These are phyloP conservation scores for Nannobrachium achirus DNA, from an alignment of 2,113 vertebrate species.

Conservation along the genomic window DNA sequence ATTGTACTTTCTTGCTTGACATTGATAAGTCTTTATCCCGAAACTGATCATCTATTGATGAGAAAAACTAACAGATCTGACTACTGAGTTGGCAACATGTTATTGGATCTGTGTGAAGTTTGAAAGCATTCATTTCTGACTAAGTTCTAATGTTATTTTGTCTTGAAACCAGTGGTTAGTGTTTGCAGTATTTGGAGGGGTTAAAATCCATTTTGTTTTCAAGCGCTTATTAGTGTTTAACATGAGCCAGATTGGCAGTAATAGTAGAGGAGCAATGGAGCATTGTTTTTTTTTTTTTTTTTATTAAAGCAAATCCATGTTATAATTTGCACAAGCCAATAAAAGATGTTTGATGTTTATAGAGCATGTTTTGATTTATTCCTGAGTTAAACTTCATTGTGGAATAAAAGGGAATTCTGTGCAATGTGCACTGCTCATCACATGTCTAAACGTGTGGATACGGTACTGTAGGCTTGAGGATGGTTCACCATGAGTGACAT, in stretches of 20 bases:
- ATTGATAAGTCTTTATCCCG: constrained; percentile 77
- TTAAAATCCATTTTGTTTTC: too few relatives aligned
- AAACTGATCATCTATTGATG: constrained; percentile 78
- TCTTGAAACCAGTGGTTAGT: constrained; percentile 84
- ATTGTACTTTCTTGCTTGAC: constrained; percentile 49
- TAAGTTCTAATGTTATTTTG: background rate
- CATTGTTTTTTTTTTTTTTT: too few relatives aligned
- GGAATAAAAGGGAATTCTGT: background rate
- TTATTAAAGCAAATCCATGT: too few relatives aligned
- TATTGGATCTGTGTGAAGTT: background rate
- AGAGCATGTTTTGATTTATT: constrained; percentile 53
- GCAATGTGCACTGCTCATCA: background rate
- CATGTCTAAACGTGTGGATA: too few relatives aligned
- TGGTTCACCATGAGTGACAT: too few relatives aligned
- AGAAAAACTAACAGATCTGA: constrained; percentile 78
- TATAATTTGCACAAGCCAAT: constrained; percentile 75
- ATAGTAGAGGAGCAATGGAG: too few relatives aligned
- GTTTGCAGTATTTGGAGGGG: too few relatives aligned
- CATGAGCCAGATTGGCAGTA: too few relatives aligned
- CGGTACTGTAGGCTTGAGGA: too few relatives aligned
- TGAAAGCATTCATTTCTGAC: background rate
- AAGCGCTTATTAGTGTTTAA: too few relatives aligned
- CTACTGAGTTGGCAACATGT: constrained; percentile 70
- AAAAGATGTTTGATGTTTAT: constrained; percentile 82
- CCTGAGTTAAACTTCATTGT: background rate